These are phyloP conservation scores for Petrophora chlorosata DNA, from an alignment of 2,888 invertebrate species.

Conservation along the genomic window DNA sequence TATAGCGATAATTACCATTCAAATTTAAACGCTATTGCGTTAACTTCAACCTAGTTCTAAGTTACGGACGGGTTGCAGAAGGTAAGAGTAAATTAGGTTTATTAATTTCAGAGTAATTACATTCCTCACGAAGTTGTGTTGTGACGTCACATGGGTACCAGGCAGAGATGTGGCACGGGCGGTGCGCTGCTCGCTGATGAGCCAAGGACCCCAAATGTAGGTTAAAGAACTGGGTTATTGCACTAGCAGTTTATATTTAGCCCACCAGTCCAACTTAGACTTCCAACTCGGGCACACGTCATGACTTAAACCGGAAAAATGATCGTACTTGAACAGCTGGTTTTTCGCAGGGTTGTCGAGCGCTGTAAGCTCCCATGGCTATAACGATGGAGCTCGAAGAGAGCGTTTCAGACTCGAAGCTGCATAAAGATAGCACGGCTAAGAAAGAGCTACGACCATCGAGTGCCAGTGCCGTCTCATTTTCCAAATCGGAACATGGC, in stretches of 20 bases:
- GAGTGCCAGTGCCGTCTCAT: conserved; percentile 74
- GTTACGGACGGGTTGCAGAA: conserved; percentile 57
- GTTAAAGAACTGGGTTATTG: conserved; percentile 83
- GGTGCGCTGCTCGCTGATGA: conserved; percentile 58
- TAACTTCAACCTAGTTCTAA: conserved; percentile 61
- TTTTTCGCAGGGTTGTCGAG: conserved; percentile 60
- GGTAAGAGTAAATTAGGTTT: conserved; percentile 71
- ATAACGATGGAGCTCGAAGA: conserved; percentile 78
- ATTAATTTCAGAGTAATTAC: conserved; percentile 73
- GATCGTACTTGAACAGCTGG: conserved; percentile 44
- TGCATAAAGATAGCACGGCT: conserved; percentile 68
- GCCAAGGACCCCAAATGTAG: conserved; percentile 75
- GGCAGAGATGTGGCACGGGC: conserved; percentile 72
- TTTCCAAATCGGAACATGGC: conserved; percentile 75
- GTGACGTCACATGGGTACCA: conserved; percentile 81
- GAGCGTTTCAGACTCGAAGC: conserved; percentile 76
- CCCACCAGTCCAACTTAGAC: conserved; percentile 60
- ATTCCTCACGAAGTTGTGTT: conserved; percentile 58
- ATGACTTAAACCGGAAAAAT: conserved; percentile 40
- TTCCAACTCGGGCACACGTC: conserved; percentile 56
- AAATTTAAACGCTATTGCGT: conserved; percentile 48
- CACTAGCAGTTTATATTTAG: conserved; percentile 70
- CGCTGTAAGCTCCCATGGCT: conserved; percentile 64
- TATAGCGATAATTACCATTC: conserved; percentile 22
- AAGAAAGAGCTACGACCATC: conserved; percentile 74